Percentiles rank a stretch among this genome's conserved stretches.
These are phyloP conservation scores for Trogon melanurus DNA, from an alignment of 2,113 vertebrate species.

Conservation along the genomic window DNA sequence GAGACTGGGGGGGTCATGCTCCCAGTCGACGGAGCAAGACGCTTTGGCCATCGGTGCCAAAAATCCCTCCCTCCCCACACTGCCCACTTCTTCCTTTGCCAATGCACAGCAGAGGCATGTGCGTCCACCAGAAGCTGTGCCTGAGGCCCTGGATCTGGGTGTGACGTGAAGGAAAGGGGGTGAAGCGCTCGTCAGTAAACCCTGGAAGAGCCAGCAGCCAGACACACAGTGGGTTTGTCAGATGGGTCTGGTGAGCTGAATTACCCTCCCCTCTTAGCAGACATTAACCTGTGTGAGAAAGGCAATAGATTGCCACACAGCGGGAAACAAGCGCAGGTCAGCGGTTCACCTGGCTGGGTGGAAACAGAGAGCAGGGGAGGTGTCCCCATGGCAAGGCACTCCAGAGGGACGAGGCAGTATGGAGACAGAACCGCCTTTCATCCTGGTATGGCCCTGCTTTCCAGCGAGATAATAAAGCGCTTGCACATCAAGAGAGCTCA, in stretches of 20 bases:
- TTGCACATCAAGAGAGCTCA: not conserved
- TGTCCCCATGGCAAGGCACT: not conserved
- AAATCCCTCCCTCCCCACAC: not conserved
- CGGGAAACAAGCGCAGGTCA: not conserved
- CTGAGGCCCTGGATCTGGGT: not conserved
- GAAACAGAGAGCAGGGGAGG: not conserved
- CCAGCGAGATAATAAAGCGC: not conserved
- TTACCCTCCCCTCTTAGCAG: not conserved
- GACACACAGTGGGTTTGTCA: not conserved
- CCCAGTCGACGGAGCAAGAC: rapidly evolving
- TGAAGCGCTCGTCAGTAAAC: not conserved
- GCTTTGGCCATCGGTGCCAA: not conserved
- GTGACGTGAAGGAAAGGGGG: not conserved
- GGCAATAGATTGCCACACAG: not conserved
- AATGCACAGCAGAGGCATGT: rapidly evolving
- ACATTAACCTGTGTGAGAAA: conserved; percentile 15
- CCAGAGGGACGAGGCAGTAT: not conserved
- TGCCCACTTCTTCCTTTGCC: not conserved
- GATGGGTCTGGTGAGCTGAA: not conserved
- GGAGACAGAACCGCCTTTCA: not conserved
- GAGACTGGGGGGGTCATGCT: rapidly evolving
- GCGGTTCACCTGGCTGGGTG: not conserved
- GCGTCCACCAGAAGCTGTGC: not conserved
- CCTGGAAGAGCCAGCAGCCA: not conserved
- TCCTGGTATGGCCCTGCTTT: not conserved